Conservation (phyloP, 2,888 invertebrate species). For the Pammene aurita region DNA sequence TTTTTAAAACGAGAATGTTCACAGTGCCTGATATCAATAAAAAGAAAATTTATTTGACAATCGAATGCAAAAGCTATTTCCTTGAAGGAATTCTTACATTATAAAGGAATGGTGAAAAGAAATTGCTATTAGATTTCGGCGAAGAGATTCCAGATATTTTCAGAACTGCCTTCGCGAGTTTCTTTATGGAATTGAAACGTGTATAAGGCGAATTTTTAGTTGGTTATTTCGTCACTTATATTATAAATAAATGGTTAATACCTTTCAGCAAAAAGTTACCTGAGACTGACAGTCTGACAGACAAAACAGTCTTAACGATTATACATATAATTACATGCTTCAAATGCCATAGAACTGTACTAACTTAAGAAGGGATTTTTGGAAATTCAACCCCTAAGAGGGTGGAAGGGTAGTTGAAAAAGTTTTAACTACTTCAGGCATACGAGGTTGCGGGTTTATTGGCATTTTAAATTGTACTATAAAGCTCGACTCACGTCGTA, state of each 20-base stretch:
- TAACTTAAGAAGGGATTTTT: too few relatives aligned
- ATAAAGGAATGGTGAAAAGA: constrained; percentile 39
- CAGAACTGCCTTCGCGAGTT: constrained; percentile 26
- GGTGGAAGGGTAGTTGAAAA: too few relatives aligned
- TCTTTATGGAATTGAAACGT: constrained; percentile 25
- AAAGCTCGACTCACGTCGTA: too few relatives aligned
- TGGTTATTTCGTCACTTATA: constrained; percentile 9
- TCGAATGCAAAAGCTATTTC: constrained; percentile 42
- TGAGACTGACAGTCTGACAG: too few relatives aligned
- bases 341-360: too few relatives aligned
- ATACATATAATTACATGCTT: too few relatives aligned
- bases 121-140: constrained; percentile 41
- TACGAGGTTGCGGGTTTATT: too few relatives aligned
- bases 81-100: constrained; percentile 42
- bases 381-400: too few relatives aligned
- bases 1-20: constrained; percentile 27
- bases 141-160: constrained; percentile 37
- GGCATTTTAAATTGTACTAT: too few relatives aligned
- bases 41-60: constrained; percentile 42
- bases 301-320: too few relatives aligned
- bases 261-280: too few relatives aligned
- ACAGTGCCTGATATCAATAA: constrained; percentile 36
- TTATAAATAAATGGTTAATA: not conserved
- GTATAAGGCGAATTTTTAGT: constrained; percentile 15
- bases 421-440: too few relatives aligned